Percentiles rank a stretch among this genome's conserved stretches.
These are phyloP conservation scores for Myotis vivesi DNA, from an alignment of 2,797 vertebrate genomes.

Conservation along the genomic window DNA sequence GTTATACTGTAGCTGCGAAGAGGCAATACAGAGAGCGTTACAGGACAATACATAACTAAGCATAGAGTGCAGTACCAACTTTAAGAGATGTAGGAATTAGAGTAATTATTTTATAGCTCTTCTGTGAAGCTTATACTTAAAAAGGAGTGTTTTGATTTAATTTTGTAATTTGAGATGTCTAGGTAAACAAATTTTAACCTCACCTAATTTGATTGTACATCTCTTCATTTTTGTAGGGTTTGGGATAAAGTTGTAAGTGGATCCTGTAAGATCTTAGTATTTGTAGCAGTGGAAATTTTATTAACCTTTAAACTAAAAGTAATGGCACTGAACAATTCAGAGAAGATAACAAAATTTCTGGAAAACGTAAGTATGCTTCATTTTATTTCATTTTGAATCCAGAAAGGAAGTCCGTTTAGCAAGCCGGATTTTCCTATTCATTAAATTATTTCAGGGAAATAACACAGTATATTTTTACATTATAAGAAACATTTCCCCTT, in stretches of 20 bases:
- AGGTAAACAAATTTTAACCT: not conserved
- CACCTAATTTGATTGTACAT: slow-evolving; percentile 27
- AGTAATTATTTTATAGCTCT: not conserved
- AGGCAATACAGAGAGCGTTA: not conserved
- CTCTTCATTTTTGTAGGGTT: slow-evolving; percentile 85
- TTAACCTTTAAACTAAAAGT: slow-evolving; percentile 96
- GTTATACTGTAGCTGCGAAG: not conserved
- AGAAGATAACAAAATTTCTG: slow-evolving; percentile 91
- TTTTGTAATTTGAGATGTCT: slow-evolving; percentile 41
- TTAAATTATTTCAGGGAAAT: slow-evolving; percentile 30
- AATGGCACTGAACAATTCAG: slow-evolving; percentile 89
- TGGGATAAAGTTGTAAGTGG: slow-evolving; percentile 99
- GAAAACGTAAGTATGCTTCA: slow-evolving; percentile 90
- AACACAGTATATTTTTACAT: not conserved
- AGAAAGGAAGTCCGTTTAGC: not conserved
- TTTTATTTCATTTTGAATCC: slow-evolving; percentile 42
- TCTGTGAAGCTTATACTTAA: not conserved
- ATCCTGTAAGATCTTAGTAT: slow-evolving; percentile 98
- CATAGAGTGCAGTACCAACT: not conserved
- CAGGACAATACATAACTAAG: not conserved
- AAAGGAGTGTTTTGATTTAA: slow-evolving; percentile 20
- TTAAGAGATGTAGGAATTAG: not conserved
- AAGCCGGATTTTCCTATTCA: not conserved
- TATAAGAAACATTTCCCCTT: not conserved
- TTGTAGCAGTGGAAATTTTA: slow-evolving; percentile 96